phyloP scores from a whole-genome alignment of 2,113 vertebrate genomes.

The Malaclemys terrapin region DNA sequence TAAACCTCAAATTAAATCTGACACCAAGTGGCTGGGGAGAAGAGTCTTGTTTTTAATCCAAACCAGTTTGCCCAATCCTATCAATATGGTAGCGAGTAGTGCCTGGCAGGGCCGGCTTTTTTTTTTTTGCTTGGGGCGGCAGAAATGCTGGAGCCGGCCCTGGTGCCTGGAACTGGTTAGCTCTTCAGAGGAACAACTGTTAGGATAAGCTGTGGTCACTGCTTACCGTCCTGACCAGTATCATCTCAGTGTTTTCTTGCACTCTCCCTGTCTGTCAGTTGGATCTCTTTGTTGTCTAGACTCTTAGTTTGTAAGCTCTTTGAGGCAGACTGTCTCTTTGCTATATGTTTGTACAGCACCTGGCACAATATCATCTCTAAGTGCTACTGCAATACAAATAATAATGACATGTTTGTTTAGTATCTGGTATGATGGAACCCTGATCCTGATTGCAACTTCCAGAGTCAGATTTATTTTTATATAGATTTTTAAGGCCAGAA shows the following conservation, averaged over 20 bases:
- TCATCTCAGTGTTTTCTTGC: background rate
- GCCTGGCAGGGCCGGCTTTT: background rate
- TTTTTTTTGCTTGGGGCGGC: too few species aligned
- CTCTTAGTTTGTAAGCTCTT: background rate
- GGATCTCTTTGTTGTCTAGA: background rate
- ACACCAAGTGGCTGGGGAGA: background rate
- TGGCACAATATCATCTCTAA: background rate
- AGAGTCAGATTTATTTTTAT: slow-evolving; percentile 10
- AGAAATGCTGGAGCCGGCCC: too few species aligned
- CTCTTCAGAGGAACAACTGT: background rate
- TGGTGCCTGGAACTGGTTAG: background rate
- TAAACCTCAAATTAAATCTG: background rate
- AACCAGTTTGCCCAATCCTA: background rate
- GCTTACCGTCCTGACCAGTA: background rate
- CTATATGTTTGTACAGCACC: background rate
- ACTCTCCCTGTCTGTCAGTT: background rate
- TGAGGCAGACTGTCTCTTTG: background rate
- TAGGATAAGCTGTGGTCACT: background rate
- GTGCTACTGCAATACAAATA: slow-evolving; percentile 11
- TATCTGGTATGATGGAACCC: slow-evolving; percentile 33
- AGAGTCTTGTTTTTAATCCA: background rate
- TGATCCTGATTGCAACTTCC: background rate
- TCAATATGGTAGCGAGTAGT: background rate
- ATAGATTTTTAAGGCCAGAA: background rate
- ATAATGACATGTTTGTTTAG: background rate